A percentile compares a stretch with the other conserved stretches of the same genome.
Evolutionary conservation across 2,888 invertebrate species (phyloP).

Genomic region (Watsonalla binaria): DNA sequence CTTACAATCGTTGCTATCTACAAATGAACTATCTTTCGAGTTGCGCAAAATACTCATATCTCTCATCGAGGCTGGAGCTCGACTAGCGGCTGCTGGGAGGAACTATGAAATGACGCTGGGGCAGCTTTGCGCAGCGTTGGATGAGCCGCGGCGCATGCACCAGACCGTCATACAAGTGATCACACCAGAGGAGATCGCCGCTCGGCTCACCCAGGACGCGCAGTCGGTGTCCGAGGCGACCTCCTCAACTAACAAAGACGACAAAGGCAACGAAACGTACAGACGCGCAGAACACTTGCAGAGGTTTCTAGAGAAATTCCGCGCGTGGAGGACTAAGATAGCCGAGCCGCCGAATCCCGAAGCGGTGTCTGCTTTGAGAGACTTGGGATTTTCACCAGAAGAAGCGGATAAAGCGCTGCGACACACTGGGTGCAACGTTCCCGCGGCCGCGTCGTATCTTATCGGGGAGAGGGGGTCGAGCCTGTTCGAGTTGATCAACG

Average conservation of each 20-base stretch:
- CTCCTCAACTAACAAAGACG: conserved; percentile 8
- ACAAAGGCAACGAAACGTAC: conserved; percentile 30
- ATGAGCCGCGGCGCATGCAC: conserved; percentile 44
- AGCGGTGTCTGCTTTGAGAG: conserved; percentile 45
- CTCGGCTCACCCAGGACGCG: conserved; percentile 31
- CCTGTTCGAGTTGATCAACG: conserved; percentile 61
- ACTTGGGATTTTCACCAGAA: conserved; percentile 53
- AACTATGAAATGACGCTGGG: conserved; percentile 60
- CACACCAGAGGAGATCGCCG: conserved; percentile 63
- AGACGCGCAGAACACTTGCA: conserved; percentile 59
- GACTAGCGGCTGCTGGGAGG: conserved; percentile 60
- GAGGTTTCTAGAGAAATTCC: conserved; percentile 62
- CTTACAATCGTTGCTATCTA: conserved; percentile 61
- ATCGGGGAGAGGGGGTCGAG: conserved; percentile 68
- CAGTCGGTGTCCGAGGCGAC: conserved; percentile 20
- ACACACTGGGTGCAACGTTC: conserved; percentile 59
- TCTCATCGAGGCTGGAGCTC: conserved; percentile 65
- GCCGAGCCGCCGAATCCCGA: conserved; percentile 55
- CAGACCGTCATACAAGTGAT: conserved; percentile 53
- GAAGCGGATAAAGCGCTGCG: conserved; percentile 57
- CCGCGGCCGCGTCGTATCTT: conserved; percentile 67
- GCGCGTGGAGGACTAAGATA: conserved; percentile 52
- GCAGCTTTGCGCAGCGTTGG: conserved; percentile 58
- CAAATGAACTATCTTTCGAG: conserved; percentile 64
- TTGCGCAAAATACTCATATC: conserved; percentile 66